phyloP scores from a whole-genome alignment of 1,140 invertebrate genomes.

The Cyclargus thomasi region DNA sequence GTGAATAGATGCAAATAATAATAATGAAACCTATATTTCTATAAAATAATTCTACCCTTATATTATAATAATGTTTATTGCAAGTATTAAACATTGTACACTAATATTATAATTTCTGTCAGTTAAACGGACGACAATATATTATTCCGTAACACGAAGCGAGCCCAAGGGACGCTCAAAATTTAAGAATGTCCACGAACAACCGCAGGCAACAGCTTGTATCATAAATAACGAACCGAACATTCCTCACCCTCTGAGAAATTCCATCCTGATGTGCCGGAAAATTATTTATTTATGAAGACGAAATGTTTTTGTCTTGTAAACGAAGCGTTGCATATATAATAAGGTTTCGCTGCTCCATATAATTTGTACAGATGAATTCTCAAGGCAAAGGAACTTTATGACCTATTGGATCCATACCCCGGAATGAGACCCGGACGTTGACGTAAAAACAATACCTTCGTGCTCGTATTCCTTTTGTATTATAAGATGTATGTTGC shows the following conservation, averaged over 20 bases:
- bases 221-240: slow-evolving; percentile 1
- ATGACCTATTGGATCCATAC: slow-evolving; percentile 2
- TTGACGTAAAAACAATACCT: neutral
- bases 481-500: too few relatives aligned
- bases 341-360: slow-evolving; percentile 26
- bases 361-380: slow-evolving; percentile 11
- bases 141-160: neutral
- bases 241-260: neutral
- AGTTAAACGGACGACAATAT: neutral
- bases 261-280: neutral
- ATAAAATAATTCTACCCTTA: too few relatives aligned
- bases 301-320: slow-evolving; percentile 39
- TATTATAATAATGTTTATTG: too few relatives aligned
- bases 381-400: neutral
- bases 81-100: too few relatives aligned
- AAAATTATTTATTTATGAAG: slow-evolving; percentile 45
- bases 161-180: neutral
- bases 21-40: too few relatives aligned
- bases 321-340: slow-evolving; percentile 47
- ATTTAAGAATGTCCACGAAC: slow-evolving; percentile 5
- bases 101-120: too few relatives aligned
- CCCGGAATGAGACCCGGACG: neutral
- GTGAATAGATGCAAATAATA: too few relatives aligned
- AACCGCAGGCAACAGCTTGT: neutral
- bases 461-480: neutral